phyloP scores from a whole-genome alignment of 2,888 invertebrate species.

The Chrysopilus asiliformis region DNA sequence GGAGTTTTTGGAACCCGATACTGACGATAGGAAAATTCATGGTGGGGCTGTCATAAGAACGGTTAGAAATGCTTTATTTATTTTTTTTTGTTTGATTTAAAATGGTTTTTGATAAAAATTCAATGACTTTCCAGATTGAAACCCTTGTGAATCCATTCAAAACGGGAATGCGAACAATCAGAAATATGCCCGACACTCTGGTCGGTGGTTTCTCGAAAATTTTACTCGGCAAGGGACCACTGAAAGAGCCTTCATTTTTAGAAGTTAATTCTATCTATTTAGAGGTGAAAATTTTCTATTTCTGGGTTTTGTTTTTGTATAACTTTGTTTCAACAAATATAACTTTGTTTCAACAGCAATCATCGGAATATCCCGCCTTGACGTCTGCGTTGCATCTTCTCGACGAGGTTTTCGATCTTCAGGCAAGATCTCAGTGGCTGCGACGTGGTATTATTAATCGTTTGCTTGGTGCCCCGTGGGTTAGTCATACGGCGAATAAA shows the following conservation, averaged over 20 bases:
- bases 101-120: no score
- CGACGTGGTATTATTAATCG: constrained; percentile 60
- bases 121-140: constrained; percentile 34
- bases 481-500: constrained; percentile 70
- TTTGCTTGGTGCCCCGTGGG: constrained; percentile 34
- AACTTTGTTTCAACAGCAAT: no score
- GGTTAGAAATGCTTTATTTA: constrained; percentile 30
- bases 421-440: constrained; percentile 70
- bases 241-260: constrained; percentile 19
- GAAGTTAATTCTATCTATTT: constrained; percentile 14
- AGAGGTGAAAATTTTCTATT: constrained; percentile 10
- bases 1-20: constrained; percentile 54
- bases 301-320: not conserved
- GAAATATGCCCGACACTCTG: constrained; percentile 63
- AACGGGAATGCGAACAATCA: constrained; percentile 59
- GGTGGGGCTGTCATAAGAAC: constrained; percentile 46
- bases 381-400: constrained; percentile 64
- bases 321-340: no score
- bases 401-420: constrained; percentile 76
- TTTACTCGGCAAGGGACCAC: constrained; percentile 40
- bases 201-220: constrained; percentile 47
- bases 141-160: constrained; percentile 47
- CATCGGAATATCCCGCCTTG: constrained; percentile 59
- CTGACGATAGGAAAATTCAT: constrained; percentile 50
- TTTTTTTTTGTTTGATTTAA: constrained; percentile 1